These are phyloP conservation scores for Scolopax mira DNA, from an alignment of 2,113 vertebrate genomes.

Conservation along the genomic window DNA sequence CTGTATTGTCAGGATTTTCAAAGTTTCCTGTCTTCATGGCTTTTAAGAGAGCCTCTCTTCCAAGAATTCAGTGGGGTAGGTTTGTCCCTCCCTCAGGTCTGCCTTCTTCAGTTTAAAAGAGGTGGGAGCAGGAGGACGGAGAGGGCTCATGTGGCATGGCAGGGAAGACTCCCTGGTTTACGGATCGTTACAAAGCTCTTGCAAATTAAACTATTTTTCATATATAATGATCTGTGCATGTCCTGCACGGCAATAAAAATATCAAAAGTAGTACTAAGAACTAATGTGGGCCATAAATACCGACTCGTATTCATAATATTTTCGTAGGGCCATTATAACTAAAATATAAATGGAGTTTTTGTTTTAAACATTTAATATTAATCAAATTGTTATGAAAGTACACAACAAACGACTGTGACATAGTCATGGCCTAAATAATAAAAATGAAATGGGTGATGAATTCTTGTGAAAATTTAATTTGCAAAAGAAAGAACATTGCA, in stretches of 20 bases:
- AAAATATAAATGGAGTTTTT: constrained; percentile 70
- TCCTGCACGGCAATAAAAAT: constrained; percentile 48
- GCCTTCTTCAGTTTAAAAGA: background rate
- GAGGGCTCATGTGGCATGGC: background rate
- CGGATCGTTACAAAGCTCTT: background rate
- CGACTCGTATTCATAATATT: constrained; percentile 47
- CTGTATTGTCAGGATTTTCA: background rate
- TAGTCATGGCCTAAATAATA: constrained; percentile 70
- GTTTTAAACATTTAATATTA: constrained; percentile 76
- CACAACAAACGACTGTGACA: constrained; percentile 72
- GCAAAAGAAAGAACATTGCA: constrained; percentile 71
- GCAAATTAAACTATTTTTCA: constrained; percentile 69
- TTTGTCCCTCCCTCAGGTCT: background rate
- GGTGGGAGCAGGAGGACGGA: background rate
- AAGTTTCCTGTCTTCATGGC: background rate
- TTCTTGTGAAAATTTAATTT: constrained; percentile 75
- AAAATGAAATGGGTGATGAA: constrained; percentile 74
- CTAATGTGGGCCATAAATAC: constrained; percentile 60
- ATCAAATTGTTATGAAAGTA: constrained; percentile 76
- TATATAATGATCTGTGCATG: constrained; percentile 41
- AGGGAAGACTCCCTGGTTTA: constrained; percentile 12
- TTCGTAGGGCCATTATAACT: constrained; percentile 51
- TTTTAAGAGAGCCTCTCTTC: background rate
- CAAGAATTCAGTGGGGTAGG: background rate
- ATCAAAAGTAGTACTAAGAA: constrained; percentile 56